Conservation (phyloP, 2,113 vertebrate species). For the Muntiacus muntjak region DNA sequence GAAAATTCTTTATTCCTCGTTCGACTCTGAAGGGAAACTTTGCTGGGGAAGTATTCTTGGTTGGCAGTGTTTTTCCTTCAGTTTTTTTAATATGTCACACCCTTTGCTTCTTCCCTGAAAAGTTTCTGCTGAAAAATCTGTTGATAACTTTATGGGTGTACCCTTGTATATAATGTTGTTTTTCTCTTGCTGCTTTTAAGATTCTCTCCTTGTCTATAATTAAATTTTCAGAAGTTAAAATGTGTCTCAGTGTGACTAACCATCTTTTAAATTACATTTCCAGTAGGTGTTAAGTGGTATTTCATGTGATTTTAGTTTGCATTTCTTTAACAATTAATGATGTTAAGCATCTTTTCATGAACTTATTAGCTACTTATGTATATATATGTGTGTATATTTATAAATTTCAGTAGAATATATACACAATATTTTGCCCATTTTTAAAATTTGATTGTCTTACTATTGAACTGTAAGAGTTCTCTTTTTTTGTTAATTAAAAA, state of each 20-base stretch:
- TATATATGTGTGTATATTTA: not conserved
- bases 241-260: not conserved
- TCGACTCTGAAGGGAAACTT: not conserved
- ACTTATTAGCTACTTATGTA: not conserved
- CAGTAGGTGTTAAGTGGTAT: not conserved
- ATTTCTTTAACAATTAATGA: not conserved
- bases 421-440: not conserved
- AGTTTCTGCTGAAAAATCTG: not conserved
- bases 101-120: not conserved
- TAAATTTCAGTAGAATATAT: not conserved
- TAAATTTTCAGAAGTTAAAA: constrained; percentile 1
- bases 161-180: not conserved
- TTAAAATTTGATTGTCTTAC: not conserved
- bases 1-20: not conserved
- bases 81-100: not conserved
- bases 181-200: not conserved
- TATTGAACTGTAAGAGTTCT: not conserved
- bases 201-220: not conserved
- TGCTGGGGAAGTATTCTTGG: not conserved
- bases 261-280: constrained; percentile 3
- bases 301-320: not conserved
- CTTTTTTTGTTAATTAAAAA: not conserved
- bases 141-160: not conserved
- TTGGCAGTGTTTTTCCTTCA: not conserved
- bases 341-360: not conserved